Base-by-base conservation (phyloP, 2,888 invertebrate species). In the Phyllotreta cruciferae region DNA sequence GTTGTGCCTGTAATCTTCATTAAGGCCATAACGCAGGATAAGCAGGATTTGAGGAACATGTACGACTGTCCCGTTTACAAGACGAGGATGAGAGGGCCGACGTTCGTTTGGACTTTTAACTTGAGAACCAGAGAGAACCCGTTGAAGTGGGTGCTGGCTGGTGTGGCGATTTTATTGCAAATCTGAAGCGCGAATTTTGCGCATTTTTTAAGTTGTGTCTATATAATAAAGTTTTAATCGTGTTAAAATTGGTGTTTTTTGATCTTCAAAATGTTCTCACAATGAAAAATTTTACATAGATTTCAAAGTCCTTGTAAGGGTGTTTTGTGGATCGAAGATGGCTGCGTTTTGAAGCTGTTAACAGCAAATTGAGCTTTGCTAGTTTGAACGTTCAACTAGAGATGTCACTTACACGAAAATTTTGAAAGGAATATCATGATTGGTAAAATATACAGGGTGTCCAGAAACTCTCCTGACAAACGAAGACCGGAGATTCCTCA, bases 61-160 rank as follows among this genome's bases (percentile, higher is more conserved):
- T 96, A 96, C 81, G 94, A 94, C 77, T 96, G 96, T 79, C 96
- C 96, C 6, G 92, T 96, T 5, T 97, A 97, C 81, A 96, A 96
- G 83, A 96, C 95, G 8, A 86, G 89, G 70, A 86, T 87, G 78
- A 86, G 97, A 57, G 97, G 96, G 0, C 92, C 92, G 0, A 97
- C 96, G 0, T 98, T 89, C 77, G 94, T 98, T 8, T 97, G 96
- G 96, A 96, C 96, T 0, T 97, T 98, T 79, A 95, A 95, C 81
- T 83, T 98, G 64, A 93, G 91, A 83, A 93, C 93, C 9, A 92
- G 89, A 77, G 94, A 95, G 74, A 93, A 90, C 71, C 87, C 96
- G 0, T 88, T 93, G 0, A 94, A 94, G 75, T 98, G 97, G 97
- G 90, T 93, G 6, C 83, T 98, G 47, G 96, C 93, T 3, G 97